Percentiles rank a stretch among this genome's conserved stretches.
phyloP scores from a whole-genome alignment of 92 coral and sea anemone species.

The Desmophyllum pertusum region DNA sequence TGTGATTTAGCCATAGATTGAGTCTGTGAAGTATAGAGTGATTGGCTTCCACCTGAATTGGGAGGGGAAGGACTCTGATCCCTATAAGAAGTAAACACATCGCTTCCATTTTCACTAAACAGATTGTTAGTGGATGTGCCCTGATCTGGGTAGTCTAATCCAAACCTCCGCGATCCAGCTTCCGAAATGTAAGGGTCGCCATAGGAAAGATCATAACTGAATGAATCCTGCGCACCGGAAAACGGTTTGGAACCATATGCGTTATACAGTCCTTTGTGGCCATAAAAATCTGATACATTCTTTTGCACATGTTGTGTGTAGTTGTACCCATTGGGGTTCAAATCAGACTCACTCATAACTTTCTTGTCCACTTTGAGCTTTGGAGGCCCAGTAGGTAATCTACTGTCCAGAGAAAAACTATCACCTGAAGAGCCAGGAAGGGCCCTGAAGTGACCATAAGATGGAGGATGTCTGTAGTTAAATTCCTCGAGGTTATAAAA shows the following conservation, averaged over 20 bases:
- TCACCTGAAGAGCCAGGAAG: constrained; percentile 12
- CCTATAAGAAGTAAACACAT: constrained; percentile 39
- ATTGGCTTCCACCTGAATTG: constrained; percentile 44
- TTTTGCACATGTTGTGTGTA: constrained; percentile 1
- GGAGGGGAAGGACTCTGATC: constrained; percentile 28
- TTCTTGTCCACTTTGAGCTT: constrained; percentile 14
- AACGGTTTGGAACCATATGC: constrained; percentile 40
- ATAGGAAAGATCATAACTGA: constrained; percentile 45
- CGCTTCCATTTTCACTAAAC: constrained; percentile 57
- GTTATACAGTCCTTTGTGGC: constrained; percentile 36
- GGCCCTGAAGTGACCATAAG: constrained; percentile 46
- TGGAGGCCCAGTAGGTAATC: neutral
- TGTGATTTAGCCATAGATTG: constrained; percentile 18
- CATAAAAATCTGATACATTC: constrained; percentile 21
- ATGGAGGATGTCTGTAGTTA: constrained; percentile 71
- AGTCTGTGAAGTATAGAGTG: constrained; percentile 1
- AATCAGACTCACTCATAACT: constrained; percentile 29
- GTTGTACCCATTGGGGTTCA: constrained; percentile 15
- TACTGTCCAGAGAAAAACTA: constrained; percentile 23
- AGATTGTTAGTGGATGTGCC: constrained; percentile 57
- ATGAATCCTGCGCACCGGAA: constrained; percentile 44
- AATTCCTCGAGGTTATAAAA: constrained; percentile 47
- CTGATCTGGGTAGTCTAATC: constrained; percentile 41
- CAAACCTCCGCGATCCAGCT: constrained; percentile 40
- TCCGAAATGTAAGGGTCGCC: constrained; percentile 59